Conservation (phyloP, 2,888 invertebrate genomes). For the Koerneria pararmatus region DNA sequence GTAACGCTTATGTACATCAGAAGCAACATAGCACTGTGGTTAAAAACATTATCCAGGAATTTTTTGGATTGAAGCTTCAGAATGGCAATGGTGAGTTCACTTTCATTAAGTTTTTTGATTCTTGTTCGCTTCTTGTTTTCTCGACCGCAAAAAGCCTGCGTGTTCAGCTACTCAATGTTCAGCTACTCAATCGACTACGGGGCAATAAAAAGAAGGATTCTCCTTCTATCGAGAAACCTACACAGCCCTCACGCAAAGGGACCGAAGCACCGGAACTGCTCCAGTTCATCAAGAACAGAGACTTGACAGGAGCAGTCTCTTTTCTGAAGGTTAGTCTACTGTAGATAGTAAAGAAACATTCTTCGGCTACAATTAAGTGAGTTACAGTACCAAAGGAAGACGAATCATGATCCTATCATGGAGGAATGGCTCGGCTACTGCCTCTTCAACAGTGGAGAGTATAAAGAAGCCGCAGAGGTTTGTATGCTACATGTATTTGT, state of each 20-base stretch:
- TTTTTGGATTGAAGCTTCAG: no score
- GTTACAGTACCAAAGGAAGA: conserved; percentile 65
- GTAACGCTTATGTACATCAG: no score
- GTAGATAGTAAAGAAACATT: neutral
- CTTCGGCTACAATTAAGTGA: no score
- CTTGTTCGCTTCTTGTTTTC: no score
- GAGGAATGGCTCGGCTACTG: conserved; percentile 90
- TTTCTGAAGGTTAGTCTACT: conserved; percentile 76
- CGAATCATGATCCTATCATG: conserved; percentile 61
- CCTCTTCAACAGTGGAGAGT: conserved; percentile 90
- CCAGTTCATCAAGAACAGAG: conserved; percentile 81
- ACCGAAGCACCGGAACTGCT: conserved; percentile 72
- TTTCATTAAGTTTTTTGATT: neutral
- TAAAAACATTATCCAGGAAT: no score
- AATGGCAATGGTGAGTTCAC: conserved; percentile 22
- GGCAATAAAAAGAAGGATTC: conserved; percentile 11
- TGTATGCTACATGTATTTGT: no score
- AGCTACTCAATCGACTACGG: conserved; percentile 18
- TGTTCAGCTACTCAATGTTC: no score
- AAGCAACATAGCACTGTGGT: no score
- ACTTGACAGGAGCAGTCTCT: conserved; percentile 90
- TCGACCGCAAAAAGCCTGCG: no score
- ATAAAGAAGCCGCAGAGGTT: conserved; percentile 75
- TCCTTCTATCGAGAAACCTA: no score
- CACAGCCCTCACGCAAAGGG: no score